phyloP scores from a whole-genome alignment of 2,888 invertebrate species.

The Bembecia ichneumoniformis region DNA sequence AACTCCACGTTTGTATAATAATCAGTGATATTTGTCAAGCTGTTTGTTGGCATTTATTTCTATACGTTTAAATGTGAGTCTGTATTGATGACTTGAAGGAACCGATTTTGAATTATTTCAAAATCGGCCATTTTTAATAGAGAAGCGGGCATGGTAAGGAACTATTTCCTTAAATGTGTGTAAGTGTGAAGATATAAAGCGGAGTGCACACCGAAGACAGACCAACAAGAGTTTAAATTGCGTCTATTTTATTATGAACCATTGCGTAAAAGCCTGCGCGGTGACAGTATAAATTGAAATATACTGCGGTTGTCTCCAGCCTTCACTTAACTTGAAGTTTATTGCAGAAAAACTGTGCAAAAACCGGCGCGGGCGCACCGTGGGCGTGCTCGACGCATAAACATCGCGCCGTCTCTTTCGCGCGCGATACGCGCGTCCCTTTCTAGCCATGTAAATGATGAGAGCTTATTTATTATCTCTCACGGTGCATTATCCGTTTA shows the following conservation, averaged over 20 bases:
- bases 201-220: not conserved
- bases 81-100: not conserved
- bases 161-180: no score
- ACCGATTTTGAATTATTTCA: not conserved
- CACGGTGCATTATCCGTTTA: conserved; percentile 26
- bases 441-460: conserved; percentile 46
- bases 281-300: conserved; percentile 23
- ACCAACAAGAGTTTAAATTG: not conserved
- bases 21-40: not conserved
- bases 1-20: not conserved
- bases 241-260: not conserved
- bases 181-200: not conserved
- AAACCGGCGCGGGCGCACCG: conserved; percentile 34
- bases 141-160: no score
- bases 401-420: conserved; percentile 29
- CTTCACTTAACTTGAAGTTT: conserved; percentile 31
- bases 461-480: conserved; percentile 43
- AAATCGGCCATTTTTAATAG: no score
- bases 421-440: conserved; percentile 12
- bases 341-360: conserved; percentile 48
- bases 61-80: not conserved
- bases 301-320: conserved; percentile 27
- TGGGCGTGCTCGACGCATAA: conserved; percentile 38
- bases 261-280: not conserved
- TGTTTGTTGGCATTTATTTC: not conserved